A percentile compares a stretch with the other conserved stretches of the same genome.
These are phyloP conservation scores for Anseranas semipalmata DNA, from an alignment of 2,113 vertebrate genomes.

Conservation along the genomic window DNA sequence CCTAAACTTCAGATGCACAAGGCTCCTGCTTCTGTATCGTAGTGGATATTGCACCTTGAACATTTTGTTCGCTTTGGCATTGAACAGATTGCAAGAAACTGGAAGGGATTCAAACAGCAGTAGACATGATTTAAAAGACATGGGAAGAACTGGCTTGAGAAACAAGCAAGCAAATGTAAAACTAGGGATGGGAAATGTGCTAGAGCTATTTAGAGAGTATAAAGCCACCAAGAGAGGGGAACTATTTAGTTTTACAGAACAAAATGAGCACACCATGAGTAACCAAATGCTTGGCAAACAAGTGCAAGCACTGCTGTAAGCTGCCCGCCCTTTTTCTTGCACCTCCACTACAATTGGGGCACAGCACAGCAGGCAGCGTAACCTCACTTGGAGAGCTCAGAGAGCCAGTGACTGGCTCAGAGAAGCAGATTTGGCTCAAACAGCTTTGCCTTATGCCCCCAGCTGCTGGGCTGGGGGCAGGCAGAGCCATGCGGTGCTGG, in stretches of 20 bases:
- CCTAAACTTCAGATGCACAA: neutral
- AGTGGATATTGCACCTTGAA: neutral
- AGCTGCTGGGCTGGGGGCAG: too few relatives aligned
- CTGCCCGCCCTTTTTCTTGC: neutral
- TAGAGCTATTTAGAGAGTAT: neutral
- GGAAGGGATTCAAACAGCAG: conserved; percentile 18
- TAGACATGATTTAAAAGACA: conserved; percentile 12
- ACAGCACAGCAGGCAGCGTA: neutral
- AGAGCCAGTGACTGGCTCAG: too few relatives aligned
- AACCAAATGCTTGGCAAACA: neutral
- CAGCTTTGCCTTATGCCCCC: too few relatives aligned
- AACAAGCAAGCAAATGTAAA: neutral
- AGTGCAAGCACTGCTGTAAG: neutral
- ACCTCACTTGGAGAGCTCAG: too few relatives aligned
- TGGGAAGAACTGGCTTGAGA: conserved; percentile 18
- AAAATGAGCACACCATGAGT: neutral
- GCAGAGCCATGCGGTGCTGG: too few relatives aligned
- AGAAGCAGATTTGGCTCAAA: too few relatives aligned
- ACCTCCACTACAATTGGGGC: neutral
- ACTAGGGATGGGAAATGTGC: neutral
- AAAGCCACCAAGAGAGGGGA: neutral
- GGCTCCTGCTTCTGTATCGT: neutral
- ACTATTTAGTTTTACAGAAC: conserved; percentile 2
- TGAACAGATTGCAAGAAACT: conserved; percentile 3
- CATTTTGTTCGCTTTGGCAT: neutral